Evolutionary conservation across 2,797 vertebrate genomes (phyloP), one percentile per base, ranked within the genome.

Genomic region (Lates japonicus): DNA sequence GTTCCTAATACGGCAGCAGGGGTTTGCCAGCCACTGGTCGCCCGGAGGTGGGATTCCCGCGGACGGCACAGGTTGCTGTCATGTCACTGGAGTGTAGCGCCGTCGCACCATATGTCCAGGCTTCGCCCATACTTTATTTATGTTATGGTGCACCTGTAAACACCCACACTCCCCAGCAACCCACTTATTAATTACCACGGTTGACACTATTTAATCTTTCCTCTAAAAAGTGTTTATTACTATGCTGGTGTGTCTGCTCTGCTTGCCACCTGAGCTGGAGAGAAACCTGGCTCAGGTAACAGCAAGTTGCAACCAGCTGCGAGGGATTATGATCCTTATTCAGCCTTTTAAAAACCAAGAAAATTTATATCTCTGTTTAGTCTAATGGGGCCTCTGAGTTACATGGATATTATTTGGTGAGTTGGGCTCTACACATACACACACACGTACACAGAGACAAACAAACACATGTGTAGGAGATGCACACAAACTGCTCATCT

Each of bases 221-320:
- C 91, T 90, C 92, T 92, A 94, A 95, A 96, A 96, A 95, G 95
- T 96, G 96, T 96, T 96, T 96, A 96, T 96, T 96, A 94, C 95
- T 87, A 80, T 86, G 35, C 88, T 75, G 74, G 87, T 90, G 91
- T 95, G 88, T 29, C 25, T 29, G 25, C 25, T 91, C 91, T 83
- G 84, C 86, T 72, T 83, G 80, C 85, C 90, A 88, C 83, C 87
- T 89, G 81, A 80, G 88, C 70, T 79, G 87, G 87, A 92, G 89
- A 85, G 89, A 95, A 94, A 90, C 90, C 92, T 65, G 81, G 90
- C 84, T 66, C 14, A 42, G 79, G 77, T 78, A 44, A 80, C 87
- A 86, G 41, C 62, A 68, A 51, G 74, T 64, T 72, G 70, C 58
- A 68, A 74, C 76, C 8, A 51, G 78, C 75, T 75, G 58, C 1